A percentile compares a stretch with the other conserved stretches of the same genome.
Conservation (phyloP, 2,113 vertebrate species). For the Sceloporus undulatus region DNA sequence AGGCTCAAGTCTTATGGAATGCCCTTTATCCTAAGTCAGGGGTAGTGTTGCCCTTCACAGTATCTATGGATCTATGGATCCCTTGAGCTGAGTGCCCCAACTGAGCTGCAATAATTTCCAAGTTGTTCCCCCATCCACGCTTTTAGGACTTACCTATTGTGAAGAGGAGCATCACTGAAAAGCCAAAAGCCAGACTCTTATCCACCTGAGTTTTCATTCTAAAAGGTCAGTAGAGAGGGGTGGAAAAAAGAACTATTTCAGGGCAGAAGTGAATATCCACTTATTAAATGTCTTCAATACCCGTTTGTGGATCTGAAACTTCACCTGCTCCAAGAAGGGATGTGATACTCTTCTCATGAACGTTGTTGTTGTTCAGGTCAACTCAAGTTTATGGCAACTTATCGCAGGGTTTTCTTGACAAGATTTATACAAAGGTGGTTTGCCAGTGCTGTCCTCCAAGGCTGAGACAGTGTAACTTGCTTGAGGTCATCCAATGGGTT, state of each 20-base stretch:
- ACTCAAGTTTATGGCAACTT: too few species aligned
- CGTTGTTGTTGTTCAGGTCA: too few species aligned
- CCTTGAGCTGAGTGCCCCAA: background rate
- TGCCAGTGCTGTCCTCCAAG: too few species aligned
- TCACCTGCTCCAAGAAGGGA: background rate
- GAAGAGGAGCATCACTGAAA: background rate
- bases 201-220: constrained; percentile 5
- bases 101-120: background rate
- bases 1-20: background rate
- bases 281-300: background rate
- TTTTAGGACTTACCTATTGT: background rate
- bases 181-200: background rate
- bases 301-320: background rate
- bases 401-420: too few species aligned
- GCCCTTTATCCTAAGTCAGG: background rate
- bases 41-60: background rate
- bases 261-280: background rate
- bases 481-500: too few species aligned
- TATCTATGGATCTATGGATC: background rate
- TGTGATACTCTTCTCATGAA: too few species aligned
- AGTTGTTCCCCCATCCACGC: background rate
- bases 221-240: background rate
- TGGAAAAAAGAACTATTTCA: background rate
- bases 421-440: too few species aligned
- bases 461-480: too few species aligned